phyloP scores from a whole-genome alignment of 2,113 vertebrate species.

The Electrona antarctica region DNA sequence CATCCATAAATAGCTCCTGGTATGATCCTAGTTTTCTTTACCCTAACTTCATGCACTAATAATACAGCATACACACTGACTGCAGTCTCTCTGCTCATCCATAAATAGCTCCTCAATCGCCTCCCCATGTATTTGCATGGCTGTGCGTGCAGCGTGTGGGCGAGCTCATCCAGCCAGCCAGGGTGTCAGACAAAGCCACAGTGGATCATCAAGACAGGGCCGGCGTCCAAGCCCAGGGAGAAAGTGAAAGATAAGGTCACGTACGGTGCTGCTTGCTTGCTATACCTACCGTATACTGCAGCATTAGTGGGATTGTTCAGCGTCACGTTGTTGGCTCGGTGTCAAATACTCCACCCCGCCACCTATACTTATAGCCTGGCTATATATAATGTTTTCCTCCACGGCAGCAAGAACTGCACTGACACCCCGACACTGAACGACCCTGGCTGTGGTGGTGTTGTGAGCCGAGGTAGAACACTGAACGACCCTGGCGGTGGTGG shows the following conservation, averaged over 20 bases:
- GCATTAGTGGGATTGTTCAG: conserved; percentile 1
- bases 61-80: too few relatives aligned
- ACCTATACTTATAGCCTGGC: not conserved
- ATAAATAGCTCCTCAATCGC: too few relatives aligned
- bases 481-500: too few relatives aligned
- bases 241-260: conserved; percentile 14
- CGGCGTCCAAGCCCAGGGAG: not conserved
- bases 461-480: too few relatives aligned
- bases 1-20: too few relatives aligned
- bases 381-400: conserved; percentile 14
- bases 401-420: not conserved
- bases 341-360: conserved; percentile 19
- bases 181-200: not conserved
- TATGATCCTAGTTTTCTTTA: too few relatives aligned
- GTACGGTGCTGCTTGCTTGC: not conserved
- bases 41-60: too few relatives aligned
- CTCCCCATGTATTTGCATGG: too few relatives aligned
- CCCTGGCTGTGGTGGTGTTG: too few relatives aligned
- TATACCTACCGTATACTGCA: not conserved
- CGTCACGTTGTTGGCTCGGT: conserved; percentile 6
- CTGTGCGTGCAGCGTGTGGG: too few relatives aligned
- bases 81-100: too few relatives aligned
- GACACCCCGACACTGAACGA: not conserved
- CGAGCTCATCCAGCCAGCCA: too few relatives aligned
- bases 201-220: not conserved